Percentiles rank a stretch among this genome's conserved stretches.
Conservation (phyloP, 1,140 invertebrate genomes). For the Bombus breviceps region DNA sequence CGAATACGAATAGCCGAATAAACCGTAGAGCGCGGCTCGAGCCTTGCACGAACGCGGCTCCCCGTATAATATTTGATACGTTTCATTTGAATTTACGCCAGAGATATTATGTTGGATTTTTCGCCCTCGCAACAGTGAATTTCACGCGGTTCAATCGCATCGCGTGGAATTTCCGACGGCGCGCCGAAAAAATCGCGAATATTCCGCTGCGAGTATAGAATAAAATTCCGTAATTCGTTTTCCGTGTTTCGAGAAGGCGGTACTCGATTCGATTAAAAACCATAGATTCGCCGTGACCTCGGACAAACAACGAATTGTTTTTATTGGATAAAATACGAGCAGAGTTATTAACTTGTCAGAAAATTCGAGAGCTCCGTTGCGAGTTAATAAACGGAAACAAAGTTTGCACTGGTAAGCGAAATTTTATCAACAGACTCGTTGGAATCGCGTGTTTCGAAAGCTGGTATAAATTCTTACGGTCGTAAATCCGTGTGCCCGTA, state of each 20-base stretch:
- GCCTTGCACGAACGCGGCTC: no score
- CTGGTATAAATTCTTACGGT: neutral
- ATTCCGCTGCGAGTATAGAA: neutral
- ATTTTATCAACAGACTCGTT: neutral
- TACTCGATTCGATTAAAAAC: neutral
- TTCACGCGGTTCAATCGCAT: no score
- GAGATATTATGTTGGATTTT: neutral
- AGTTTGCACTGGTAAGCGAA: neutral
- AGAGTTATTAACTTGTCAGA: neutral
- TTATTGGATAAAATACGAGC: neutral
- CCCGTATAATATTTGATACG: neutral
- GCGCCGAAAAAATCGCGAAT: no score
- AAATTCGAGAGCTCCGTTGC: neutral
- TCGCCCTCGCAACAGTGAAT: no score
- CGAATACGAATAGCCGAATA: slow-evolving; percentile 9
- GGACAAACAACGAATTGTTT: neutral
- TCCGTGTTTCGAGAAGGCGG: no score
- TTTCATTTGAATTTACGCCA: neutral
- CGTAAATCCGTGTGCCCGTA: neutral
- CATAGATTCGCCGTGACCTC: neutral
- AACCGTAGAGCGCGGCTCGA: neutral
- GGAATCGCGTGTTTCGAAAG: neutral
- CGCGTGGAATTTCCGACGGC: neutral
- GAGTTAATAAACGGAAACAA: neutral
- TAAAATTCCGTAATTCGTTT: neutral